Conservation (phyloP, 2,888 invertebrate species). For the Parapristionchus giblindavisi region DNA sequence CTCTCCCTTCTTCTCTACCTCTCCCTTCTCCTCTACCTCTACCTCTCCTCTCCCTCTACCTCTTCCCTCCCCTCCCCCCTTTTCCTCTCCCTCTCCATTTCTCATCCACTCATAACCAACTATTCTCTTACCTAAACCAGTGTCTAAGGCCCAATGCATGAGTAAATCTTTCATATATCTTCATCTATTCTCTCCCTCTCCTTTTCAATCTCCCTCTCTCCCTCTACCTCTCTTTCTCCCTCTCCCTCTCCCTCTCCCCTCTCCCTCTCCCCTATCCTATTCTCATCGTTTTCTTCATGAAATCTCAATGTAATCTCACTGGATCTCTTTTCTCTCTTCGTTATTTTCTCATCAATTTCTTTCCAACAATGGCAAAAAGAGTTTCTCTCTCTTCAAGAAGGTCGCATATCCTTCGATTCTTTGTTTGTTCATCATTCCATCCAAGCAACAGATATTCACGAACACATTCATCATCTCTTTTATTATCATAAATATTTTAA, state of each 20-base stretch:
- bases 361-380: constrained; percentile 23
- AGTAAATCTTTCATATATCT: background rate
- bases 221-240: constrained; percentile 17
- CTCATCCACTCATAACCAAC: constrained; percentile 18
- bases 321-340: constrained; percentile 10
- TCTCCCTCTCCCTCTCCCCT: constrained; percentile 34
- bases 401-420: background rate
- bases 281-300: background rate
- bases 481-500: too few relatives aligned
- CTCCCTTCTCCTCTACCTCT: background rate
- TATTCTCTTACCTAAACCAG: constrained; percentile 11
- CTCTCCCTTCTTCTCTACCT: background rate
- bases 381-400: background rate
- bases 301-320: constrained; percentile 5
- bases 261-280: background rate
- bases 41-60: constrained; percentile 2
- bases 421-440: constrained; percentile 16
- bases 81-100: constrained; percentile 1
- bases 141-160: constrained; percentile 5
- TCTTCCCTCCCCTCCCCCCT: constrained; percentile 26
- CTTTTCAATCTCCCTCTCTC: background rate
- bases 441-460: too few relatives aligned
- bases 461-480: too few relatives aligned
- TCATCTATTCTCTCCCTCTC: background rate
- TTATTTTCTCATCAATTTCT: constrained; percentile 20